Evolutionary conservation across 2,113 vertebrate species (phyloP), one percentile per base, ranked within the genome.

Genomic region (Nothobranchius furzeri): DNA sequence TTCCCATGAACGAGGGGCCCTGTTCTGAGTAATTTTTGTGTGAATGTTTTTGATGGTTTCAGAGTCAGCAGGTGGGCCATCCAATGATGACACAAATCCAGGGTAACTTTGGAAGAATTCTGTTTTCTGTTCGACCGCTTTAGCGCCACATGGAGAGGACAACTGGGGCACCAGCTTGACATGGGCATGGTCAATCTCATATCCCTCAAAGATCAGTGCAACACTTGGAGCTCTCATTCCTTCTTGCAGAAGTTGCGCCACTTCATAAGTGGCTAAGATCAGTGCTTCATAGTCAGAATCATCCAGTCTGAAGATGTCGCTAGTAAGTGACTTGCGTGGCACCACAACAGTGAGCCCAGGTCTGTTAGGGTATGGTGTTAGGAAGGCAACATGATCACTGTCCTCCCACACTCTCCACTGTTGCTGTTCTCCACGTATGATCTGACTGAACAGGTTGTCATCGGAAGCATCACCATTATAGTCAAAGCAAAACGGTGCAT

Each of bases 401-500:
- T 94, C 92, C 70, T 94, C 93, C 93, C 93, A 94, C 9, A 94
- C 86, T 56, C 93, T 83, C 93, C 93, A 94, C 54, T 94, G 93
- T 71, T 89, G 61, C 81, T 93, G 88, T 60, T 91, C 79, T 12
- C 93, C 93, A 25, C 86, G 85, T 11, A 94, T 87, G 69, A 94
- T 92, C 12, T 86, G 88, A 15, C 89, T 87, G 70, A 93, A 93
- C 8, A 94, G 75, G 68, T 83, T 72, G 15, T 79, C 37, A 59
- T 86, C 17, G 3, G 81, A 82, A 13, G 64, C 60, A 20, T 92
- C 81, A 24, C 92, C 93, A 24, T 81, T 75, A 51, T 88, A 92
- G 42, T 90, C 88, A 81, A 87, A 91, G 75, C 85, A 88, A 15
- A 84, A 70, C 1, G 91, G 89, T 24, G 88, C 87, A 73, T 91